Conservation (phyloP, 2,113 vertebrate genomes). For the Cololabis saira region DNA sequence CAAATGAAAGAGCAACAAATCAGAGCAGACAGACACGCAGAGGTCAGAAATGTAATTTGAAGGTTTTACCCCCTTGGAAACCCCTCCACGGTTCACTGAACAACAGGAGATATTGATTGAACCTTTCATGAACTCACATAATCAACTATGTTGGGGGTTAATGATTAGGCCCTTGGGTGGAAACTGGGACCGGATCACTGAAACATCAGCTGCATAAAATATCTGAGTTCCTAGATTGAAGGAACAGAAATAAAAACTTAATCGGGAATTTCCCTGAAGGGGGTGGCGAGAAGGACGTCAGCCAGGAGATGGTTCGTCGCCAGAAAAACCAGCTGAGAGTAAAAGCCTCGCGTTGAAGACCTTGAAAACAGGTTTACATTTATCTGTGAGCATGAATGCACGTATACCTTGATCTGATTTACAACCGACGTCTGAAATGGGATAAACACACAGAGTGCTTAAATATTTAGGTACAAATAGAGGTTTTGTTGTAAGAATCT, state of each 20-base stretch:
- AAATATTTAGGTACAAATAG: slow-evolving; percentile 9
- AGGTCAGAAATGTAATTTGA: too few relatives aligned
- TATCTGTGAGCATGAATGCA: slow-evolving; percentile 16
- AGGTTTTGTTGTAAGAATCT: slow-evolving; percentile 14
- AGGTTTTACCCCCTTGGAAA: too few relatives aligned
- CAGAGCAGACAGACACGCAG: too few relatives aligned
- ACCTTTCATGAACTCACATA: not conserved
- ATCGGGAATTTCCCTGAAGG: slow-evolving; percentile 2
- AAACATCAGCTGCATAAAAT: slow-evolving; percentile 2
- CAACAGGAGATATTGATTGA: too few relatives aligned
- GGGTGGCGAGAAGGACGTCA: not conserved
- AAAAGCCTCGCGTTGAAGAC: slow-evolving; percentile 21
- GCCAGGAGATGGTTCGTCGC: slow-evolving; percentile 9
- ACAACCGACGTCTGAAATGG: not conserved
- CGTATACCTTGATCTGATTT: not conserved
- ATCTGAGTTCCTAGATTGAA: slow-evolving; percentile 17
- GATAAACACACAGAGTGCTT: not conserved
- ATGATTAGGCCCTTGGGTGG: not conserved
- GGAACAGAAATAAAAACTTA: slow-evolving; percentile 6
- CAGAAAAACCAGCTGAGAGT: not conserved
- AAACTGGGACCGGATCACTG: not conserved
- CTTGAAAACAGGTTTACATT: slow-evolving; percentile 34
- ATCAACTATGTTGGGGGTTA: not conserved
- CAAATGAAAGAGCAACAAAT: too few relatives aligned
- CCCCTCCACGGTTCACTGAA: too few relatives aligned